Evolutionary conservation across 2,797 vertebrate genomes (phyloP).

Genomic region (Catharus ustulatus): DNA sequence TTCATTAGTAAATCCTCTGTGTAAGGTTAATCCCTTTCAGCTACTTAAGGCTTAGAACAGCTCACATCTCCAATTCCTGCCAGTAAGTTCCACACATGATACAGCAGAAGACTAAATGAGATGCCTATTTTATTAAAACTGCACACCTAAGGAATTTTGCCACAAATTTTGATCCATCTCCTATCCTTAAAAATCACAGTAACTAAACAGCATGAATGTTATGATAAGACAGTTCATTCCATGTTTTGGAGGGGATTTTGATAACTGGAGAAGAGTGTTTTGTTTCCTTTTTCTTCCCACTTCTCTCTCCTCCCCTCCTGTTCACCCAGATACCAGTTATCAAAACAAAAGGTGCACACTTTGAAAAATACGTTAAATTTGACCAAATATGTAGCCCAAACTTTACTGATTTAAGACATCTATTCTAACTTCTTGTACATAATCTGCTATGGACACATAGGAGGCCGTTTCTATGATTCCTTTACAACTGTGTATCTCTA

Average conservation of each 20-base stretch:
- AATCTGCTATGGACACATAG: neutral
- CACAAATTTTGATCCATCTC: neutral
- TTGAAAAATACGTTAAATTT: neutral
- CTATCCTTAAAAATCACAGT: neutral
- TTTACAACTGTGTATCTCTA: neutral
- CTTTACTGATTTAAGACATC: neutral
- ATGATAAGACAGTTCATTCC: neutral
- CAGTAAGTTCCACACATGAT: neutral
- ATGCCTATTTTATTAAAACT: neutral
- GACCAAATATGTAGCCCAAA: neutral
- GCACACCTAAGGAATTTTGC: neutral
- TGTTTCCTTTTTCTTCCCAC: neutral
- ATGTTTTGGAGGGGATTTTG: neutral
- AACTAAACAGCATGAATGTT: neutral
- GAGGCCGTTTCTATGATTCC: neutral
- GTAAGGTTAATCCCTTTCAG: conserved; percentile 67
- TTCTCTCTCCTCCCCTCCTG: neutral
- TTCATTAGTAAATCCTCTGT: conserved; percentile 68
- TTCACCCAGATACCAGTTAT: neutral
- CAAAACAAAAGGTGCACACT: neutral
- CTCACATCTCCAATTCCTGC: conserved; percentile 16
- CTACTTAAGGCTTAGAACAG: conserved; percentile 56
- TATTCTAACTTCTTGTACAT: neutral
- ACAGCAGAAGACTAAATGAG: neutral
- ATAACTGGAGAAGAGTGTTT: neutral